Percentiles rank a stretch among this genome's conserved stretches.
These are phyloP conservation scores for Uria aalge DNA, from an alignment of 2,113 vertebrate species.

Conservation along the genomic window DNA sequence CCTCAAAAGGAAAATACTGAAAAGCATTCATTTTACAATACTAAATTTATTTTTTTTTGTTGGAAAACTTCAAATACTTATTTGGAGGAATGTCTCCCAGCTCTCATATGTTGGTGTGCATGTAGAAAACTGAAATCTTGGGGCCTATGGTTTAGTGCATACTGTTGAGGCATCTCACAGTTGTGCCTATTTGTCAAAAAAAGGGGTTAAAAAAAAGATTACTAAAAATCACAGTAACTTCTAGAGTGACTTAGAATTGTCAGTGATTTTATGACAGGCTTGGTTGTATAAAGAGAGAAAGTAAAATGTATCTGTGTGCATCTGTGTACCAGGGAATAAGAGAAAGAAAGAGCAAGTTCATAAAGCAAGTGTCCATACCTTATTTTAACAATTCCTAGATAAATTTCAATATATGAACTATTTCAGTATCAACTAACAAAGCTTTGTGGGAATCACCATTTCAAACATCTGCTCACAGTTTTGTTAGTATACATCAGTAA, in stretches of 20 bases:
- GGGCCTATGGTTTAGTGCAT: neutral
- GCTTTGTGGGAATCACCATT: neutral
- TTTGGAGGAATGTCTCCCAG: neutral
- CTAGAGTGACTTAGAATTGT: neutral
- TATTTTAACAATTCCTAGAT: neutral
- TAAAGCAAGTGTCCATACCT: neutral
- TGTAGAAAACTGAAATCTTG: neutral
- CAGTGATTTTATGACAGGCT: neutral
- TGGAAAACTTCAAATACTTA: neutral
- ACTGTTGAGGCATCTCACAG: neutral
- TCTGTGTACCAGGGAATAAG: neutral
- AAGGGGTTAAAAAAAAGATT: neutral
- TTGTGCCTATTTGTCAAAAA: neutral
- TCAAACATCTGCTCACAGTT: neutral
- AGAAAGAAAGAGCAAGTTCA: neutral
- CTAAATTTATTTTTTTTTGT: neutral
- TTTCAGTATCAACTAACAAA: neutral
- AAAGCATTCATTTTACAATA: neutral
- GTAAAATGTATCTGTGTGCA: neutral
- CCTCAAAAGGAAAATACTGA: neutral
- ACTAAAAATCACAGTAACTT: neutral
- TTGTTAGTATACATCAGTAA: neutral
- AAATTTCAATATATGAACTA: neutral
- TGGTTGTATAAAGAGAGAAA: neutral
- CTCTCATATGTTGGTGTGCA: neutral